These are phyloP conservation scores for Phyllopteryx taeniolatus DNA, from an alignment of 2,113 vertebrate species.

Conservation along the genomic window DNA sequence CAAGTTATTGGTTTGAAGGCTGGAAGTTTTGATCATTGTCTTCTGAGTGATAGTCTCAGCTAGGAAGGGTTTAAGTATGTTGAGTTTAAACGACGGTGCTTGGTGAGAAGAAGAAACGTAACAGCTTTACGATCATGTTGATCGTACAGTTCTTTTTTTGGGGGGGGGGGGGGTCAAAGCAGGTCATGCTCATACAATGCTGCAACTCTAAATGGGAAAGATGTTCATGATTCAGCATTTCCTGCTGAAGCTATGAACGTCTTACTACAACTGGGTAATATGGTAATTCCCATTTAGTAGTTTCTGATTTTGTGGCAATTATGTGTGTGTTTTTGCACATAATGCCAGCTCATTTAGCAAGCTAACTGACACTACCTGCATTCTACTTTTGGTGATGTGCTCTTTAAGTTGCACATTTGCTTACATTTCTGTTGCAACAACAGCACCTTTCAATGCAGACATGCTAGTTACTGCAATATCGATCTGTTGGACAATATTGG, in stretches of 20 bases:
- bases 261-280: constrained; percentile 3
- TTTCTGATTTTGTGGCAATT: background rate
- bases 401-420: constrained; percentile 25
- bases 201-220: constrained; percentile 8
- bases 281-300: background rate
- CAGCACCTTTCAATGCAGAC: background rate
- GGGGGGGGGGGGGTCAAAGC: background rate
- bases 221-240: background rate
- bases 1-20: constrained; percentile 4
- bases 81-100: background rate
- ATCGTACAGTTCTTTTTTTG: constrained; percentile 2
- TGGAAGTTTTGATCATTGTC: constrained; percentile 6
- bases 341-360: background rate
- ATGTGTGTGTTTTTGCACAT: constrained; percentile 4
- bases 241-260: background rate
- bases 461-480: background rate
- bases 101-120: constrained; percentile 18
- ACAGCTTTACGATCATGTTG: constrained; percentile 3
- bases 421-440: constrained; percentile 3
- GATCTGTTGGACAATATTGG: constrained; percentile 6
- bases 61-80: background rate
- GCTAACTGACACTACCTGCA: background rate
- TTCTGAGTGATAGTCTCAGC: background rate
- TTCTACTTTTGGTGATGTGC: background rate
- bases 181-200: background rate